phyloP scores from a whole-genome alignment of 2,113 vertebrate genomes.

The Apodemus speciosus region DNA sequence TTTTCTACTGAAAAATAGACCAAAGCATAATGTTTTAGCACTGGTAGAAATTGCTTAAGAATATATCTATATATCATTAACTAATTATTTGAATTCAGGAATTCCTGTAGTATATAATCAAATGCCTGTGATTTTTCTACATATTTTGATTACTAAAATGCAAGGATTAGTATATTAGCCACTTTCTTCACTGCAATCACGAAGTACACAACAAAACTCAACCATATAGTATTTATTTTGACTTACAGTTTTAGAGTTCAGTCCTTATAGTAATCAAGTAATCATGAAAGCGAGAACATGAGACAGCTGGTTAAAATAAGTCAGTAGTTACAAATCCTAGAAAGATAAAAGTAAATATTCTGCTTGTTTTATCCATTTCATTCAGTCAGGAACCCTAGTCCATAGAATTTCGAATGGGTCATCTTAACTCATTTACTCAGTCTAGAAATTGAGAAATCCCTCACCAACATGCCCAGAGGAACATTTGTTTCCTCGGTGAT shows the following conservation, averaged over 20 bases:
- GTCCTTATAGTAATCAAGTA: neutral
- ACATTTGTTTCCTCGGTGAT: neutral
- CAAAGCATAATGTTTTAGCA: neutral
- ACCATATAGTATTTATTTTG: neutral
- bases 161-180: neutral
- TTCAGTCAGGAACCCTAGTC: neutral
- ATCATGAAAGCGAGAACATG: neutral
- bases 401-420: neutral
- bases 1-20: neutral
- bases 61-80: neutral
- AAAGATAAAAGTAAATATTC: neutral
- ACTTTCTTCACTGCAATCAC: neutral
- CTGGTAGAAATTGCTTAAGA: neutral
- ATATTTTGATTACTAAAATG: conserved; percentile 33
- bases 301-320: neutral
- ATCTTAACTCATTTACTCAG: too few species aligned
- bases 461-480: neutral
- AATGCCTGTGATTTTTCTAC: neutral
- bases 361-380: neutral
- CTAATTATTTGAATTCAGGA: conserved; percentile 4
- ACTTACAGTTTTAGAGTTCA: neutral
- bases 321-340: neutral
- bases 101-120: neutral
- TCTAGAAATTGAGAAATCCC: neutral
- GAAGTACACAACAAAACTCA: neutral